A percentile compares a stretch with the other conserved stretches of the same genome.
Evolutionary conservation across 2,113 vertebrate species (phyloP).

Genomic region (Nesogale talazaci): DNA sequence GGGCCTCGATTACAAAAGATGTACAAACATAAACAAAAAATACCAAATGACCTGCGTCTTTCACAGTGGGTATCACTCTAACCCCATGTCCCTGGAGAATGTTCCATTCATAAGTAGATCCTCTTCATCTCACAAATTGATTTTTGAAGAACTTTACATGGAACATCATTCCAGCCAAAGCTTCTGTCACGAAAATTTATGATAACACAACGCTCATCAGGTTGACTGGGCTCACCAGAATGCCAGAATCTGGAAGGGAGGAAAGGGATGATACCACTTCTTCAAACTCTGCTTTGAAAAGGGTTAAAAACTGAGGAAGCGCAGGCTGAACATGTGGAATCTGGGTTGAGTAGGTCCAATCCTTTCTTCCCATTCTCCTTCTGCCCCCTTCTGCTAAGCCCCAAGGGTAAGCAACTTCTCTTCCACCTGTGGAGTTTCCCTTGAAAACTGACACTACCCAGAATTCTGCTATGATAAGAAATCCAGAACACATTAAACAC

Average conservation of each 20-base stretch:
- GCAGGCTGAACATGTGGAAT: background rate
- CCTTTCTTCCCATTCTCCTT: background rate
- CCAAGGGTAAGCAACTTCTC: background rate
- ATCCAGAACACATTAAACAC: background rate
- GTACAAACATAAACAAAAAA: background rate
- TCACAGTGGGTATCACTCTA: background rate
- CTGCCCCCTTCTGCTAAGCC: background rate
- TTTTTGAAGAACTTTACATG: too few relatives aligned
- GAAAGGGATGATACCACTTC: background rate
- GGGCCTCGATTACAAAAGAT: background rate
- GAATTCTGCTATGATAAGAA: background rate
- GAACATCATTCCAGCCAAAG: conserved; percentile 64
- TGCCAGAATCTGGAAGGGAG: conserved; percentile 71
- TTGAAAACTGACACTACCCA: background rate
- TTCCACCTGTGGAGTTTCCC: background rate
- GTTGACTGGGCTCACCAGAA: background rate
- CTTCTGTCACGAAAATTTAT: rapidly evolving
- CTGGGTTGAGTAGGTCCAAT: background rate
- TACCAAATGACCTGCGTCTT: background rate
- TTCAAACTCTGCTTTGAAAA: background rate
- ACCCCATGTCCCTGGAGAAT: background rate
- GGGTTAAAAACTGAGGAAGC: background rate
- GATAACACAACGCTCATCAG: rapidly evolving
- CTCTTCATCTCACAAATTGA: conserved; percentile 66
- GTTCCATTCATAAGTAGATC: conserved; percentile 41